Evolutionary conservation across 2,888 invertebrate species (phyloP), one percentile per base, ranked within the genome.

Genomic region (Ophioninae sp.): DNA sequence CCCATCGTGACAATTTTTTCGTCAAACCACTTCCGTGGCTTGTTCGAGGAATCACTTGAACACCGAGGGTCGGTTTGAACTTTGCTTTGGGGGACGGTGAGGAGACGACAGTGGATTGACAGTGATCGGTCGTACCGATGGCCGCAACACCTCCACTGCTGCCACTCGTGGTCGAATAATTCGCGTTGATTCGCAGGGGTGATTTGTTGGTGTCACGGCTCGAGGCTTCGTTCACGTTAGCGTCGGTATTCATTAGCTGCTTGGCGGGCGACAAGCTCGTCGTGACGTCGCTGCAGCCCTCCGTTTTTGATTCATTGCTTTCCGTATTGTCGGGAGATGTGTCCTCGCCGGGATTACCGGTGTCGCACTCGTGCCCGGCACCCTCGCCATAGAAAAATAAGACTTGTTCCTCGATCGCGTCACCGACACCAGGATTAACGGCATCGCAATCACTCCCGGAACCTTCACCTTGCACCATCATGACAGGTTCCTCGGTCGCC

Each of bases 351-450:
- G 94, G 95, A 93, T 97, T 97, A 0, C 97, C 97, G 6, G 96
- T 96, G 81, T 96, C 94, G 90, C 96, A 97, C 41, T 96, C 96
- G 23, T 91, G 93, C 6, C 97, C 97, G 87, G 93, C 94, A 61
- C 97, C 97, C 89, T 95, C 95, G 0, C 97, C 97, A 87, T 94
- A 94, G 89, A 97, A 94, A 91, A 94, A 95, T 93, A 96, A 94
- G 0, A 96, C 93, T 0, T 95, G 94, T 93, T 97, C 97, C 89
- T 95, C 95, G 77, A 97, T 96, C 86, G 94, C 95, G 89, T 97
- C 97, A 39, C 96, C 95, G 72, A 96, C 90, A 23, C 88, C 87
- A 6, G 90, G 90, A 88, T 92, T 91, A 0, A 88, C 93, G 81
- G 94, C 94, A 85, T 96, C 95, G 90, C 95, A 95, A 61, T 95